Evolutionary conservation across 2,113 vertebrate species (phyloP).

Genomic region (Trichechus manatus): DNA sequence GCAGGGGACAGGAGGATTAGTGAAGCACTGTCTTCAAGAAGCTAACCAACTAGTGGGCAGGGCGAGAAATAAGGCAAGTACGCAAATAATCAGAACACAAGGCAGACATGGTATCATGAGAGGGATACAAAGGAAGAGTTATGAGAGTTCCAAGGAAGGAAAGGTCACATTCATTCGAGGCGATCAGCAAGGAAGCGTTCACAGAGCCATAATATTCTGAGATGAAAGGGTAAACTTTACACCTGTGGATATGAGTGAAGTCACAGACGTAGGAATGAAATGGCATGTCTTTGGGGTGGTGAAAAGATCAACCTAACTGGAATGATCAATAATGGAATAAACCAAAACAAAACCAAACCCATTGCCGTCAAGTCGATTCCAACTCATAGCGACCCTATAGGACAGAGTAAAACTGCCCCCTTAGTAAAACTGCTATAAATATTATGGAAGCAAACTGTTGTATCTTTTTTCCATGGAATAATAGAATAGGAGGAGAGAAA

Average conservation of each 20-base stretch:
- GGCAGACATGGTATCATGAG: background rate
- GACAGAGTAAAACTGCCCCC: too few relatives aligned
- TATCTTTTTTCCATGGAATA: background rate
- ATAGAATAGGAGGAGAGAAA: background rate
- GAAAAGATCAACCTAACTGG: background rate
- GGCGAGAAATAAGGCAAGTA: background rate
- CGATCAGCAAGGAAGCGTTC: background rate
- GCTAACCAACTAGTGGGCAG: background rate
- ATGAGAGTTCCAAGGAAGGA: background rate
- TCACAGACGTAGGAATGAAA: background rate
- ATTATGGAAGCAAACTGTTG: too few relatives aligned
- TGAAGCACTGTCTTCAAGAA: conserved; percentile 7
- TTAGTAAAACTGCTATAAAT: too few relatives aligned
- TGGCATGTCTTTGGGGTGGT: background rate
- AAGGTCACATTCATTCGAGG: background rate
- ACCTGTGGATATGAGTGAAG: background rate
- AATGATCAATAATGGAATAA: background rate
- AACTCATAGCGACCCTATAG: too few relatives aligned
- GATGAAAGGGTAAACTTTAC: background rate
- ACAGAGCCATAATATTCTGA: background rate
- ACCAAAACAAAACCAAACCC: too few relatives aligned
- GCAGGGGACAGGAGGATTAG: background rate
- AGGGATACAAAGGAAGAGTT: background rate
- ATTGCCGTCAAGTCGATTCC: too few relatives aligned
- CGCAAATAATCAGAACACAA: background rate